phyloP scores from a whole-genome alignment of 35 echinoderm and acorn worm genomes.

The Lytechinus pictus region DNA sequence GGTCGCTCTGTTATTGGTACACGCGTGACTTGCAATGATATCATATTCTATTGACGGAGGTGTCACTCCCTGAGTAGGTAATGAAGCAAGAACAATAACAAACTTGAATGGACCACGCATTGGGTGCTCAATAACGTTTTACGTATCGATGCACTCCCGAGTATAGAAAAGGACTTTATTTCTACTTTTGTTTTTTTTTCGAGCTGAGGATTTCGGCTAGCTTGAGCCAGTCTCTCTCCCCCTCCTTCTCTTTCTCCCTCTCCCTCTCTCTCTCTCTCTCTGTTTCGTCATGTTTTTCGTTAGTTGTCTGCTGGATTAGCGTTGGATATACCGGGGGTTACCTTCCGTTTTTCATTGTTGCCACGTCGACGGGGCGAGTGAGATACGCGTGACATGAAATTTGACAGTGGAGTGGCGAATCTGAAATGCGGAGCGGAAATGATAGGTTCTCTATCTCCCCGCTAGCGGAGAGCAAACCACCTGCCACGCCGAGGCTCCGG shows the following conservation, averaged over 20 bases:
- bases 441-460: constrained; percentile 36
- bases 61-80: constrained; percentile 26
- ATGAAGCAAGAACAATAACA: constrained; percentile 51
- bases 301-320: constrained; percentile 24
- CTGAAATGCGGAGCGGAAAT: constrained; percentile 51
- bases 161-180: neutral
- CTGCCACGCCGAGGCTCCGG: constrained; percentile 51
- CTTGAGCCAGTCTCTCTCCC: neutral
- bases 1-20: neutral
- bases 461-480: constrained; percentile 38
- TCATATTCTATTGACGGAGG: neutral
- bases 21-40: neutral
- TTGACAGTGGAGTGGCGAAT: constrained; percentile 48
- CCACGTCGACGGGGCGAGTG: neutral
- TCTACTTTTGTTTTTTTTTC: constrained; percentile 26
- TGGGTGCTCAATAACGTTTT: constrained; percentile 8
- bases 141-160: neutral
- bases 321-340: constrained; percentile 14
- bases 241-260: neutral
- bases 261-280: neutral
- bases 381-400: constrained; percentile 54
- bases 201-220: neutral
- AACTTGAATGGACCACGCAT: neutral
- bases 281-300: neutral
- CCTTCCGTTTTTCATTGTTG: constrained; percentile 48